A percentile compares a stretch with the other conserved stretches of the same genome.
These are phyloP conservation scores for Struthio camelus DNA, from an alignment of 2,113 vertebrate species.

Conservation along the genomic window DNA sequence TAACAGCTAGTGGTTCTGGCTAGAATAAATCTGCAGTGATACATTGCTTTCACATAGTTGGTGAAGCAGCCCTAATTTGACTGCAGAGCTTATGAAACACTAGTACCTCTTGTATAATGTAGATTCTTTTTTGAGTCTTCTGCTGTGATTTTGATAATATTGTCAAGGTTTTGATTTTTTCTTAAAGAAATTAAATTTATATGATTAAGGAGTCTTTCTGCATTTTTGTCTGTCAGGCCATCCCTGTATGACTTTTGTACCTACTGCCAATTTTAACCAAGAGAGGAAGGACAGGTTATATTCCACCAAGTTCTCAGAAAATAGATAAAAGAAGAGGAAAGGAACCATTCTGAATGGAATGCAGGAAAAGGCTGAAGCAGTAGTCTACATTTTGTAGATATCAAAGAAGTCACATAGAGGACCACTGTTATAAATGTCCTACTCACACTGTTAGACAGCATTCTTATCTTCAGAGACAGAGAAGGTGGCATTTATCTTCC, in stretches of 20 bases:
- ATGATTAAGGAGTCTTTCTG: background rate
- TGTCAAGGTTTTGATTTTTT: background rate
- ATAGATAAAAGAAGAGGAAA: background rate
- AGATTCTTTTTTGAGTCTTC: background rate
- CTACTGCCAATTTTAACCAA: background rate
- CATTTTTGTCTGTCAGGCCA: background rate
- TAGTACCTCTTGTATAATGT: background rate
- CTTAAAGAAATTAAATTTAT: background rate
- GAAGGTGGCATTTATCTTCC: background rate
- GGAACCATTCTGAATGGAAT: background rate
- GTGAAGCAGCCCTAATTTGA: background rate
- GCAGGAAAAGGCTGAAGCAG: background rate
- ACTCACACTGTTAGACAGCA: background rate
- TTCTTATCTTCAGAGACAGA: background rate
- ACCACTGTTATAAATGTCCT: background rate
- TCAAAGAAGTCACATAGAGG: background rate
- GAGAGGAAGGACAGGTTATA: background rate
- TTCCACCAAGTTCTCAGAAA: background rate
- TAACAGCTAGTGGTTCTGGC: background rate
- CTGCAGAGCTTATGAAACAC: background rate
- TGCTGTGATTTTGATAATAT: background rate
- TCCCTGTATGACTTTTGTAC: background rate
- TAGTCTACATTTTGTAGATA: background rate
- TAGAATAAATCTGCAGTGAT: background rate
- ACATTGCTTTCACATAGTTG: background rate